Evolutionary conservation across 2,888 invertebrate genomes (phyloP).

Genomic region (Zaprionus bogoriensis): DNA sequence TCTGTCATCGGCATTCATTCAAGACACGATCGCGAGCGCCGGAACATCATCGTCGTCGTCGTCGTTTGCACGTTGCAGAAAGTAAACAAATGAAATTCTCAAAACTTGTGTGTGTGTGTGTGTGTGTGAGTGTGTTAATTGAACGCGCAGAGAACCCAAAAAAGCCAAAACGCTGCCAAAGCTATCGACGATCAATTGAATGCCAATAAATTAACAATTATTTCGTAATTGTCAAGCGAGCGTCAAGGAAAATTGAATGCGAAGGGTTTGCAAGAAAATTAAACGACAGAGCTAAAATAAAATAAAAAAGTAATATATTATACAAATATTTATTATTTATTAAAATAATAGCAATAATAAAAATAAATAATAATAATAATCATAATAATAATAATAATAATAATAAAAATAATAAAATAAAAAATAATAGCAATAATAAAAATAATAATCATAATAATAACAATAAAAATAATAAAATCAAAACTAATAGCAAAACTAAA

Average conservation of each 20-base stretch:
- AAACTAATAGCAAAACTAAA: too few relatives aligned
- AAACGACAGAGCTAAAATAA: background rate
- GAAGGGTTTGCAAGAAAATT: background rate
- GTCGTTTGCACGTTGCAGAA: constrained; percentile 12
- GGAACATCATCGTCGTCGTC: constrained; percentile 1
- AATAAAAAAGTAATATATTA: background rate
- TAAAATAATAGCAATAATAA: background rate
- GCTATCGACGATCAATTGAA: background rate
- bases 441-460: too few relatives aligned
- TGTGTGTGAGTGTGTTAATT: constrained; percentile 37
- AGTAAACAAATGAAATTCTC: constrained; percentile 61
- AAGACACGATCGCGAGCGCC: constrained; percentile 46
- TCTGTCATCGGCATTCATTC: constrained; percentile 47
- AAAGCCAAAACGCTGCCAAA: constrained; percentile 4
- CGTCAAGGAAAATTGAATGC: background rate
- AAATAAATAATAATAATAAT: too few relatives aligned
- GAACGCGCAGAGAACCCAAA: constrained; percentile 3
- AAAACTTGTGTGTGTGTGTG: constrained; percentile 46
- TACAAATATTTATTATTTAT: background rate
- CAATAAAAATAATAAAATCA: too few relatives aligned
- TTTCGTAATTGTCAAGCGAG: constrained; percentile 14
- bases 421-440: too few relatives aligned
- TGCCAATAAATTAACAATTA: constrained; percentile 36
- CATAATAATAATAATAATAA: too few relatives aligned
- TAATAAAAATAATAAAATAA: too few relatives aligned